Evolutionary conservation across 1,140 invertebrate genomes (phyloP), one percentile per base, ranked within the genome.

Genomic region (Triops longicaudatus): DNA sequence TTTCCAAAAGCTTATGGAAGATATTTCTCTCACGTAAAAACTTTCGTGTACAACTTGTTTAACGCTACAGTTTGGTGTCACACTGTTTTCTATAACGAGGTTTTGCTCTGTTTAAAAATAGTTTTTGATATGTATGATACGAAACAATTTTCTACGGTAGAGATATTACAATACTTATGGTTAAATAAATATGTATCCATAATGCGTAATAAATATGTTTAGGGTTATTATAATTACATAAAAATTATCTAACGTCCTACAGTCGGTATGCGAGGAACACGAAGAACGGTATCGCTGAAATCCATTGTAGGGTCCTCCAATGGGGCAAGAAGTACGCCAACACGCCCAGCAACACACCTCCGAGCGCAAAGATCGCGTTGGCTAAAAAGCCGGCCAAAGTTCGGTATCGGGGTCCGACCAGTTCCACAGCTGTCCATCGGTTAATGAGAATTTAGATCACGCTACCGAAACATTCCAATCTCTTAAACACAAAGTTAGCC

Each of bases 301-400:
- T 43, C 10, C 83, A 74, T 41, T 84, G 81, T n/a, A 84, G 76
- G 27, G 31, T 76, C 28, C 80, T 79, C 84, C 84, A 84, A 31
- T 84, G 80, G 41, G 81, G 76, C 26, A 84, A 79, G 78, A 82
- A 82, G 73, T 81, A 81, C 9, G 84, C 84, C 42, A 83, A 50
- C 14, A 83, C 44, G 26, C 83, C 83, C 27, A 83, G 76, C 71
- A 82, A 50, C 14, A 80, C 74, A 74, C 82, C 81, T n/a, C 84
- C 84, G 26, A 83, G 26, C 7, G 84, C 82, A 79, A 83, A 85
- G 1, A 83, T 79, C 22, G 84, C 79, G 72, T 83, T 80, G 74
- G 83, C 80, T 26, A 82, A 75, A 28, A 84, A 84, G 10, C 82
- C 83, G 74, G 77, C 79, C 14, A 79, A 77, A 7, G 82, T 80